Base-by-base conservation (phyloP, 2,797 vertebrate genomes). In the Enteromius trimaculatus region DNA sequence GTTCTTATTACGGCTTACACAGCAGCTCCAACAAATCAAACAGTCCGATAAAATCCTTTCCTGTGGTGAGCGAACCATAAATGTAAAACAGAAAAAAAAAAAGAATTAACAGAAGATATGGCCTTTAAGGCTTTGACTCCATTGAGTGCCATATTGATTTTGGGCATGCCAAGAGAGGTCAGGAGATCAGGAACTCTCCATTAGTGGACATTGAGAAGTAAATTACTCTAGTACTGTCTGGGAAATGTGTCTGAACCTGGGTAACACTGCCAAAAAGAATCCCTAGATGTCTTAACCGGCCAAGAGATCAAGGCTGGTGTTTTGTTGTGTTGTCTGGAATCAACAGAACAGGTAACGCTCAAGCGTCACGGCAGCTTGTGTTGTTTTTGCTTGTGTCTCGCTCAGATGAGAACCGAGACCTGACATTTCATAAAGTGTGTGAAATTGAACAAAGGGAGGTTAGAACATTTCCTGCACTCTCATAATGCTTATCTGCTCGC, bases 401-500 rank as follows among this genome's bases (percentile, higher is more conserved):
- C 79, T 68, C 60, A 31, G 80, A 71, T 88, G 90, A 89, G 90
- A 89, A 76, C 87, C 66, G 74, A 53, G 85, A 85, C 88, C 86
- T 58, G 66, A 89, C 87, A 62, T 89, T 89, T 88, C 81, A 85
- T 86, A 85, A 89, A 90, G 84, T 84, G 89, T 88, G 83, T 90
- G 87, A 91, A 91, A 91, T 90, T 86, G 84, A 87, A 83, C 87
- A 47, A 68, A 84, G 83, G 77, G 80, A 87, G 79, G 79, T 88
- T 85, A 81, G 87, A 89, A 86, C 84, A 37, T 76, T 47, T 47
- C 84, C 37, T 70, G 39, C 47, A 39, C 86, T 83, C 82, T 85
- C 79, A 49, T 37, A 81, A 72, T 77, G 66, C 19, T 82, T 85
- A 87, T 89, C 82, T 84, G 53, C 79, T 74, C 66, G 51, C 72